Conservation (phyloP, 2,797 vertebrate genomes). For the Iguana delicatissima region DNA sequence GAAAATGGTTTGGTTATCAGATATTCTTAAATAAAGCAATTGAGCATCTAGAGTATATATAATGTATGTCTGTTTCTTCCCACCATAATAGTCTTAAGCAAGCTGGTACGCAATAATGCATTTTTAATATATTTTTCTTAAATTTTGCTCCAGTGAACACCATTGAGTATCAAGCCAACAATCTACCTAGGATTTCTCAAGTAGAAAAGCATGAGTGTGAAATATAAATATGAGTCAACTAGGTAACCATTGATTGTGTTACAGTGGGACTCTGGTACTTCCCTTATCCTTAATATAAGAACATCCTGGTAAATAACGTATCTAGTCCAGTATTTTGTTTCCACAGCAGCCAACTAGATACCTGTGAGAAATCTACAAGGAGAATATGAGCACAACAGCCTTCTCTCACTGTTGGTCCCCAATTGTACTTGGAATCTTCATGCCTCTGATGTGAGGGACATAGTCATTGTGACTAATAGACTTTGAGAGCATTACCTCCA, state of each 20-base stretch:
- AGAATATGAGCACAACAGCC: background rate
- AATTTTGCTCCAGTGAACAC: background rate
- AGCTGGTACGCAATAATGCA: background rate
- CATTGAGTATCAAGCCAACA: too few relatives aligned
- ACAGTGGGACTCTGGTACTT: too few relatives aligned
- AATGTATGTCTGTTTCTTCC: background rate
- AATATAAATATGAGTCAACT: too few relatives aligned
- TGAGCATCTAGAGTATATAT: background rate
- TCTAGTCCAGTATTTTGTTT: background rate
- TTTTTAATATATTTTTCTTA: background rate
- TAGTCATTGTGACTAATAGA: background rate
- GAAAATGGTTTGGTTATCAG: background rate
- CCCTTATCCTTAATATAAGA: background rate
- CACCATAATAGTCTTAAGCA: background rate
- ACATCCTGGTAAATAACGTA: background rate
- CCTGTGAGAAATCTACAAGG: background rate
- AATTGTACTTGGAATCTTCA: background rate
- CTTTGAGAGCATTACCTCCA: background rate
- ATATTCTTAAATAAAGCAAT: background rate
- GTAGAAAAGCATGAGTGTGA: too few relatives aligned
- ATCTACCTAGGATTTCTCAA: too few relatives aligned
- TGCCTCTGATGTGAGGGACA: background rate
- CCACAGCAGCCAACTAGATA: background rate
- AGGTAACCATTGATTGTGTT: too few relatives aligned
- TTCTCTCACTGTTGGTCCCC: background rate